Evolutionary conservation across 2,113 vertebrate species (phyloP), one percentile per base, ranked within the genome.

Genomic region (Sisor rabdophorus): DNA sequence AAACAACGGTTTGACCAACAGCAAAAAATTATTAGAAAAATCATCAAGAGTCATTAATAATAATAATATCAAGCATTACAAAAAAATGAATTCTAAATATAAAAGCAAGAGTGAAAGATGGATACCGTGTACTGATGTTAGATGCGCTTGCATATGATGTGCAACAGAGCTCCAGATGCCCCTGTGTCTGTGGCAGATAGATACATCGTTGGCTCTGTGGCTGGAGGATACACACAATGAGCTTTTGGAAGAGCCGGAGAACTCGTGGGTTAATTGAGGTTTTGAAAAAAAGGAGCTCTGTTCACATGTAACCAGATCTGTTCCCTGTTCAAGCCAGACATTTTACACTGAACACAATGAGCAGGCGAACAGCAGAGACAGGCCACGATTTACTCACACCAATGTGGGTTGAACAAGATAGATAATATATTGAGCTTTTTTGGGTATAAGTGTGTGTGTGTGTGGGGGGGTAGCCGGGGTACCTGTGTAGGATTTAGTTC

Each of bases 201-300:
- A 58, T 73, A 30, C 63, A 67, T 73, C 72, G 54, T 56, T 80
- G 77, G 67, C 61, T 59, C 12, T 67, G 67, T 83, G 81, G 84
- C 80, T 80, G 78, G 80, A 74, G 83, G 72, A 20, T 73, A 77
- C 82, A 84, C 86, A 92, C 88, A 91, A 88, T 88, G 85, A 88
- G 81, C 81, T 82, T 83, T 86, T 87, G 84, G 87, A 88, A 86
- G 86, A 83, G 80, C 61, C 75, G 85, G 82, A 78, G 85, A 81
- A 79, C 87, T 89, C 82, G 85, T 85, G 84, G 89, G 86, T 89
- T 90, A 90, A 91, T 85, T 76, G 84, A 88, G 86, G 83, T 84
- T 84, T 87, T 91, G 88, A 88, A 91, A 92, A 44, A 89, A 89
- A 88, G 65, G 85, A 89, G 87, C 90, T 91, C 91, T 93, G 91